Evolutionary conservation across 1,140 invertebrate genomes (phyloP).

Genomic region (Drosophila grimshawi): DNA sequence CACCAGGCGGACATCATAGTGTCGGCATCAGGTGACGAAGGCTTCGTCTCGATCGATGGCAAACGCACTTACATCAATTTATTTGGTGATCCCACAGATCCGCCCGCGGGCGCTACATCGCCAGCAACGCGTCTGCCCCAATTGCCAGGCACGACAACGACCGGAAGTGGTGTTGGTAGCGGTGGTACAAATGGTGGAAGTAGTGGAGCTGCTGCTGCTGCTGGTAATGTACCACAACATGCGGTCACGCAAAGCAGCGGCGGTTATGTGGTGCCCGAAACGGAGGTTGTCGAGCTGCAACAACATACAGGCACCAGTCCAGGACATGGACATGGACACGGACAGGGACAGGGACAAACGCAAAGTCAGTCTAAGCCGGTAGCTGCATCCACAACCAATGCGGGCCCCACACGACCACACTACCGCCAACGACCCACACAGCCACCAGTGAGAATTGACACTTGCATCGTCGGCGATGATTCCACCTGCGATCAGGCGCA

Average conservation of each 20-base stretch:
- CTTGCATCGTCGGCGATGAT: conserved; percentile 96
- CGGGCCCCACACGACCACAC: conserved; percentile 84
- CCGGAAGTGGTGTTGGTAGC: conserved; percentile 16
- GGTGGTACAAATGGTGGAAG: conserved; percentile 18
- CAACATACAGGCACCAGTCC: conserved; percentile 53
- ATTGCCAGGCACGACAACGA: conserved; percentile 47
- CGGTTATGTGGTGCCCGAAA: conserved; percentile 85
- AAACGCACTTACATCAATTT: conserved; percentile 94
- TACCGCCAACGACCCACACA: conserved; percentile 87
- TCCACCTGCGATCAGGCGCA: conserved; percentile 95
- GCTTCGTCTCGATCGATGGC: conserved; percentile 96
- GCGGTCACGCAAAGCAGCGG: conserved; percentile 79
- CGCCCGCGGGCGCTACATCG: conserved; percentile 64
- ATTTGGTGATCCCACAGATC: conserved; percentile 88
- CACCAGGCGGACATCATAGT: conserved; percentile 89
- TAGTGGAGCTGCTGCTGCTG: background rate
- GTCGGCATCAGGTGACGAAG: conserved; percentile 90
- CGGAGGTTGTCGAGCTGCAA: conserved; percentile 79
- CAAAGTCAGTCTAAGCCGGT: conserved; percentile 14
- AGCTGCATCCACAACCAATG: conserved; percentile 73
- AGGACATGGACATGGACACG: conserved; percentile 1
- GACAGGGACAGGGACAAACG: conserved; percentile 19
- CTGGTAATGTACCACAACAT: conserved; percentile 34
- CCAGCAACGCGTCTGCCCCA: conserved; percentile 72
- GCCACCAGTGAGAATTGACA: conserved; percentile 93